These are phyloP conservation scores for Eueremaeus valkanovi DNA, from an alignment of 2,888 invertebrate species.

Conservation along the genomic window DNA sequence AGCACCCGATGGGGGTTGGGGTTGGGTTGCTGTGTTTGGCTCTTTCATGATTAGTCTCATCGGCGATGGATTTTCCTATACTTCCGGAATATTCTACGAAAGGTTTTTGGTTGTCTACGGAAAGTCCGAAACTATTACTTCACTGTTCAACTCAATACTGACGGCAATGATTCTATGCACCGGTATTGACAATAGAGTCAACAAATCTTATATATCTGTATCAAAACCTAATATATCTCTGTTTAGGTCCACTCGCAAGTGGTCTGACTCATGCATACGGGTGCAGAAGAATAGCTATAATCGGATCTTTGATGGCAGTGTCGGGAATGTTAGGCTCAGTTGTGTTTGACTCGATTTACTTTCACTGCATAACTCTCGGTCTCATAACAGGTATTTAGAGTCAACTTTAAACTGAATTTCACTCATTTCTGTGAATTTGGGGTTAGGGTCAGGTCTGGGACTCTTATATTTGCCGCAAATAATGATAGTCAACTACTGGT, in stretches of 20 bases:
- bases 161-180: slow-evolving; percentile 28
- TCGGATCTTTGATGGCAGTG: slow-evolving; percentile 70
- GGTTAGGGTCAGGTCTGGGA: slow-evolving; percentile 64
- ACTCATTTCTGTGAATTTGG: neutral
- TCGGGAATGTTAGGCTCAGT: slow-evolving; percentile 66
- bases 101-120: slow-evolving; percentile 21
- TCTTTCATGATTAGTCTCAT: slow-evolving; percentile 33
- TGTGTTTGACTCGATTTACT: slow-evolving; percentile 73
- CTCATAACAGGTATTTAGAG: slow-evolving; percentile 54
- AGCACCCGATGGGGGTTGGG: slow-evolving; percentile 40
- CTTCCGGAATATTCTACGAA: slow-evolving; percentile 36
- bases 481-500: slow-evolving; percentile 92
- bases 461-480: slow-evolving; percentile 93
- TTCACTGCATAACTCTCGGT: slow-evolving; percentile 76
- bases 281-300: slow-evolving; percentile 77
- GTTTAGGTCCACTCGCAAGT: slow-evolving; percentile 78
- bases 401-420: neutral
- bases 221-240: neutral
- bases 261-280: slow-evolving; percentile 89
- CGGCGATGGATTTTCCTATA: slow-evolving; percentile 36
- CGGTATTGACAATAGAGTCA: neutral
- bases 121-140: slow-evolving; percentile 27
- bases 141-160: slow-evolving; percentile 31
- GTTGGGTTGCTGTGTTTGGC: slow-evolving; percentile 37
- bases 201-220: no score